Conservation (phyloP, 2,888 invertebrate species). For the Sabatieria punctata region DNA sequence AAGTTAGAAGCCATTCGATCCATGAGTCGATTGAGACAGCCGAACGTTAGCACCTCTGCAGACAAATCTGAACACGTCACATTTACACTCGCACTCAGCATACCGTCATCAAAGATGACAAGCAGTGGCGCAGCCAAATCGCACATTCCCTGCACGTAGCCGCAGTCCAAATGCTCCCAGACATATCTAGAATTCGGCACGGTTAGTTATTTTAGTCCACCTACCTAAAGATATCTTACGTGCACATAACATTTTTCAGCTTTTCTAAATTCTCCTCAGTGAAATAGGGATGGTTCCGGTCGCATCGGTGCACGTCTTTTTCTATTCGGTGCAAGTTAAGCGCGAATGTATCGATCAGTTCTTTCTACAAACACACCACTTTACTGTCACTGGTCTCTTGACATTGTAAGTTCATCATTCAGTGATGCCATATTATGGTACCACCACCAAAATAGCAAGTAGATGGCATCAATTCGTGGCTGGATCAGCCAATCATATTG, state of each 20-base stretch:
- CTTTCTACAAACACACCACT: slow-evolving; percentile 8
- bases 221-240: slow-evolving; percentile 44
- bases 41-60: slow-evolving; percentile 65
- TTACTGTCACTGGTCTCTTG: not conserved
- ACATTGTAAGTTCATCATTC: no score
- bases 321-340: slow-evolving; percentile 82
- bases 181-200: slow-evolving; percentile 58
- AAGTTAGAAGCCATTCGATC: slow-evolving; percentile 75
- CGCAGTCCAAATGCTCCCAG: slow-evolving; percentile 80
- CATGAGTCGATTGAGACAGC: slow-evolving; percentile 79
- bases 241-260: slow-evolving; percentile 83
- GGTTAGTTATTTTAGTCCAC: not conserved
- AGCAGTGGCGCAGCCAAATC: slow-evolving; percentile 79
- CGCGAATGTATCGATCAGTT: slow-evolving; percentile 39
- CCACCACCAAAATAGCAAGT: no score
- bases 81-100: slow-evolving; percentile 10
- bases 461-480: no score
- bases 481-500: no score
- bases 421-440: no score
- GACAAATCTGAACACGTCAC: not conserved
- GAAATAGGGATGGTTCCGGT: slow-evolving; percentile 83
- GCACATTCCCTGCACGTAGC: slow-evolving; percentile 96
- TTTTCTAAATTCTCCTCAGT: slow-evolving; percentile 69
- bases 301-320: slow-evolving; percentile 87
- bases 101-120: slow-evolving; percentile 67